phyloP scores from a whole-genome alignment of 2,797 vertebrate genomes.

The Sebastes matsubarae region DNA sequence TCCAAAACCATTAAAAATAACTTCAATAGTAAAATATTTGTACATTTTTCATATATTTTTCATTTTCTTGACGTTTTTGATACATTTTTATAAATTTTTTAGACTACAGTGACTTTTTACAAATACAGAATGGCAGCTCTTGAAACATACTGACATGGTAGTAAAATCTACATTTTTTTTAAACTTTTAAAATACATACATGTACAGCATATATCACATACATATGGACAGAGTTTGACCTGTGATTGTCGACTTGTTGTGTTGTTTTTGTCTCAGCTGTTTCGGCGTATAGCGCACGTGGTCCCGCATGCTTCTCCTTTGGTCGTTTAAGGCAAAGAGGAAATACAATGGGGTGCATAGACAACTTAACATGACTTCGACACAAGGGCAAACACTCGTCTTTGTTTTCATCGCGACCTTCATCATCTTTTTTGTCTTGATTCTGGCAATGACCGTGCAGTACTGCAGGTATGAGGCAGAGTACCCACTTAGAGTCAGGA shows the following conservation, averaged over 20 bases:
- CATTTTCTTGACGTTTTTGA: slow-evolving; percentile 11
- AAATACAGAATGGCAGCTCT: slow-evolving; percentile 57
- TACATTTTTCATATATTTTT: slow-evolving; percentile 36
- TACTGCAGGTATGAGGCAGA: slow-evolving; percentile 37
- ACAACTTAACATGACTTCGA: slow-evolving; percentile 35
- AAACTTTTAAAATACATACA: slow-evolving; percentile 50
- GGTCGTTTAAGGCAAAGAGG: slow-evolving; percentile 75
- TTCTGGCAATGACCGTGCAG: background rate
- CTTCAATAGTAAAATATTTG: slow-evolving; percentile 1
- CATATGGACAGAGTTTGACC: slow-evolving; percentile 33
- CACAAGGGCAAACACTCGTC: slow-evolving; percentile 30
- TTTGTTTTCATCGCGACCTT: background rate
- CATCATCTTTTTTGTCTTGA: slow-evolving; percentile 6
- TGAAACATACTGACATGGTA: slow-evolving; percentile 34
- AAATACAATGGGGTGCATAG: slow-evolving; percentile 36
- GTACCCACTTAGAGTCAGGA: slow-evolving; percentile 25
- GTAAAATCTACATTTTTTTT: slow-evolving; percentile 42
- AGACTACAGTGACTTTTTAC: slow-evolving; percentile 49
- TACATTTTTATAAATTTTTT: slow-evolving; percentile 49
- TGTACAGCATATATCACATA: slow-evolving; percentile 56
- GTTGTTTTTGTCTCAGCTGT: background rate
- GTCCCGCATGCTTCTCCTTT: slow-evolving; percentile 62
- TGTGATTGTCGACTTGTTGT: background rate
- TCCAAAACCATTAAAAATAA: background rate
- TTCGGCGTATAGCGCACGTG: background rate